phyloP scores from a whole-genome alignment of 2,113 vertebrate genomes.

The Lontra canadensis region DNA sequence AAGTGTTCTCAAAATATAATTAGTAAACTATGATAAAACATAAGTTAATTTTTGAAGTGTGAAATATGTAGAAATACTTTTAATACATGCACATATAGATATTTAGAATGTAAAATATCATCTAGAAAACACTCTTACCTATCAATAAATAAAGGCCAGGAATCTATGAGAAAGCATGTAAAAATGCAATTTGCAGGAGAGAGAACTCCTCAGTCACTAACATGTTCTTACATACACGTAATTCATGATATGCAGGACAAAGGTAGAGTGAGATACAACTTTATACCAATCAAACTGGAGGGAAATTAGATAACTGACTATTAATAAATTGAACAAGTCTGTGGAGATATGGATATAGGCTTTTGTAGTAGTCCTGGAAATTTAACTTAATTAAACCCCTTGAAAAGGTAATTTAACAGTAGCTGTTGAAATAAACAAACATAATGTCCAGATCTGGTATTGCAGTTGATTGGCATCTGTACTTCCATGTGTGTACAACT shows the following conservation, averaged over 20 bases:
- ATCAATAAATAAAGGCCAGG: not conserved
- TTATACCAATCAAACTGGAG: not conserved
- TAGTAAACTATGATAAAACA: not conserved
- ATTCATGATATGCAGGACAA: not conserved
- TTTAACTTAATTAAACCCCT: not conserved
- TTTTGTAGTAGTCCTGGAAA: not conserved
- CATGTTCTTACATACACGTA: not conserved
- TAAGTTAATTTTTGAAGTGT: not conserved
- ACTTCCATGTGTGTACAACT: not conserved
- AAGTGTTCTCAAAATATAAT: not conserved
- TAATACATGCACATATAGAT: not conserved
- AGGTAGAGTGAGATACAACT: not conserved
- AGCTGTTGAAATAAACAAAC: not conserved
- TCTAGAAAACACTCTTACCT: not conserved
- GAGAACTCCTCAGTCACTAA: not conserved
- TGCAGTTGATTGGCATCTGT: not conserved
- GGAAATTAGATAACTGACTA: not conserved
- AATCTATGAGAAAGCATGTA: not conserved
- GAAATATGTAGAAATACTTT: not conserved
- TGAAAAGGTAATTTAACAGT: not conserved
- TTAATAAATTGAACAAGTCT: not conserved
- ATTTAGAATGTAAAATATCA: not conserved
- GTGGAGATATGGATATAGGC: not conserved
- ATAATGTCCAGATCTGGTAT: not conserved
- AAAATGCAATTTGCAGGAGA: not conserved